phyloP scores from a whole-genome alignment of 2,113 vertebrate genomes.

The Sinocyclocheilus grahami region DNA sequence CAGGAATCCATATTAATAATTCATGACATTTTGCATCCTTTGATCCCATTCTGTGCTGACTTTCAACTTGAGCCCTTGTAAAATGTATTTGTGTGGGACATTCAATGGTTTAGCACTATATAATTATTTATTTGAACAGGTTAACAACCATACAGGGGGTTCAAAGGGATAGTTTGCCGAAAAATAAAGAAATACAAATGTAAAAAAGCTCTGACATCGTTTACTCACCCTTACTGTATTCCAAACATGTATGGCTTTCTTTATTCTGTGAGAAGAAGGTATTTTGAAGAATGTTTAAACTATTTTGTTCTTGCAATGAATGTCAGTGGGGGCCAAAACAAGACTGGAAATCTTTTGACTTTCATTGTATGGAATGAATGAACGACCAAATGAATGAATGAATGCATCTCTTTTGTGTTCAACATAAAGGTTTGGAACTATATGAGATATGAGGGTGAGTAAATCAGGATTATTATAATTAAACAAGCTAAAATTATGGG shows the following conservation, averaged over 20 bases:
- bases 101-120: neutral
- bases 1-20: slow-evolving; percentile 23
- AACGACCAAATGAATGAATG: too few species aligned
- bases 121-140: neutral
- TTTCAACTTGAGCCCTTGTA: neutral
- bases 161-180: neutral
- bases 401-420: neutral
- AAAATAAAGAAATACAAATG: neutral
- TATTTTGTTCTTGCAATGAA: neutral
- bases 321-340: neutral
- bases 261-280: too few species aligned
- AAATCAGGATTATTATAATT: neutral
- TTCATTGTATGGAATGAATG: neutral
- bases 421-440: neutral
- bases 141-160: neutral
- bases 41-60: neutral
- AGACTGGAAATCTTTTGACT: neutral
- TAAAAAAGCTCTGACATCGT: neutral
- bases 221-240: neutral
- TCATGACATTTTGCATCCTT: slow-evolving; percentile 40
- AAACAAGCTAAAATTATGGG: too few species aligned
- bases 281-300: neutral
- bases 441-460: neutral
- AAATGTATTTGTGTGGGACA: neutral
- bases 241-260: too few species aligned